Evolutionary conservation across 2,888 invertebrate genomes (phyloP), one percentile per base, ranked within the genome.

Genomic region (Kuschelorhynchus macadamiae): DNA sequence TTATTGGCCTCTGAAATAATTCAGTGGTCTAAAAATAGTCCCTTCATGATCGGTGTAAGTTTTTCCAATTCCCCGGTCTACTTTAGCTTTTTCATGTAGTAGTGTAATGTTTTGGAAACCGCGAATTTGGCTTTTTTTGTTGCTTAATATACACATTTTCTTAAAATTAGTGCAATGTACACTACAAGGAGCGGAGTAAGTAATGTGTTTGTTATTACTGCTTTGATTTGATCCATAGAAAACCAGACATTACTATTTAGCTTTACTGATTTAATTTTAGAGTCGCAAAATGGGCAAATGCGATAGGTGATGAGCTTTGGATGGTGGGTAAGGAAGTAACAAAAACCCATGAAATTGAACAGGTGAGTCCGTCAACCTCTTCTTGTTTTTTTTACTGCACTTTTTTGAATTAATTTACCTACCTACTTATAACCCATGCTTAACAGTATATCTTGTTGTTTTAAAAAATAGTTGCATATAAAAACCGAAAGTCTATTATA

Each of bases 231-330:
- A 3, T 36, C 4, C 7, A 20, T 53, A 12, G 3, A 20, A 18
- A 11, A 30, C 14, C n/a, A n/a, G n/a, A n/a, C n/a, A n/a, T n/a
- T n/a, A 42, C n/a, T 18, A 14, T 7, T 44, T 44, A 4, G 7
- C 3, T 44, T 46, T 9, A 16, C 39, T 33, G 46, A 14, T 16
- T 21, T 33, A 18, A 25, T 44, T 52, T 52, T 64, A 95, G 95
- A 70, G 91, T 95, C 47, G 88, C 88, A 79, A 87, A 87, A 84
- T 95, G 95, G 95, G 93, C 94, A 17, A 87, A 89, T 71, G 87
- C 86, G 66, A 87, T 96, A 67, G 95, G 95, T 30, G 89, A 90
- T 71, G 93, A 94, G 79, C 84, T 95, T 72, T 93, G 91, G 90
- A 88, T 89, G 76, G 86, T 95, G 70, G 94, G 92, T 60, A 88